phyloP scores from a whole-genome alignment of 1,140 invertebrate species.

The Wasmannia auropunctata region DNA sequence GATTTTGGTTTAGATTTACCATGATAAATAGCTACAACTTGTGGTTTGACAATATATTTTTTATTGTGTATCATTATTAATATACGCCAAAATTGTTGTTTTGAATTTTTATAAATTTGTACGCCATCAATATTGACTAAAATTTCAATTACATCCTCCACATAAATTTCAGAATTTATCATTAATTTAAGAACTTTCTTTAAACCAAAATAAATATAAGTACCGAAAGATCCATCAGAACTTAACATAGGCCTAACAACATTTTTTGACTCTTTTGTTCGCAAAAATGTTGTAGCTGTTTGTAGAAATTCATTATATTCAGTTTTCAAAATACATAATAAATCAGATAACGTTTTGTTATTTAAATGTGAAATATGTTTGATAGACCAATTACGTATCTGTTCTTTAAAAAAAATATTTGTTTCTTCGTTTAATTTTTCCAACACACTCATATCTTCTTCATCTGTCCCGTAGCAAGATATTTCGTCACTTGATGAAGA shows the following conservation, averaged over 20 bases:
- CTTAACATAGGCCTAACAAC: neutral
- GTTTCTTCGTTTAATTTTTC: neutral
- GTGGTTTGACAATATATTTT: neutral
- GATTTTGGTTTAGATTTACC: neutral
- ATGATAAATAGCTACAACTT: neutral
- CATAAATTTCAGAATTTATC: neutral
- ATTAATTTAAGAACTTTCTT: neutral
- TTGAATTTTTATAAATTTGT: neutral
- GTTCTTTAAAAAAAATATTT: neutral
- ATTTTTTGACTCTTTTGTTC: neutral
- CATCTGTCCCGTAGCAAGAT: too few relatives aligned
- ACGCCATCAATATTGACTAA: neutral
- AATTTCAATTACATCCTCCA: neutral
- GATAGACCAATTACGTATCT: neutral
- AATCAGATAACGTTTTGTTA: neutral
- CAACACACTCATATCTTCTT: too few relatives aligned
- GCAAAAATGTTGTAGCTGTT: neutral
- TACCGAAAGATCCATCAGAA: neutral
- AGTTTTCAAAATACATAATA: neutral
- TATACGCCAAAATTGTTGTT: neutral
- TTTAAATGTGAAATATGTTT: neutral
- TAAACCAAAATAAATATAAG: constrained; percentile 6
- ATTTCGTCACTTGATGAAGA: neutral
- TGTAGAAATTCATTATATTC: neutral
- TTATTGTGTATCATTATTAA: neutral